These are phyloP conservation scores for Gallinago nigripennis DNA, from an alignment of 2,797 vertebrate genomes.

Conservation along the genomic window DNA sequence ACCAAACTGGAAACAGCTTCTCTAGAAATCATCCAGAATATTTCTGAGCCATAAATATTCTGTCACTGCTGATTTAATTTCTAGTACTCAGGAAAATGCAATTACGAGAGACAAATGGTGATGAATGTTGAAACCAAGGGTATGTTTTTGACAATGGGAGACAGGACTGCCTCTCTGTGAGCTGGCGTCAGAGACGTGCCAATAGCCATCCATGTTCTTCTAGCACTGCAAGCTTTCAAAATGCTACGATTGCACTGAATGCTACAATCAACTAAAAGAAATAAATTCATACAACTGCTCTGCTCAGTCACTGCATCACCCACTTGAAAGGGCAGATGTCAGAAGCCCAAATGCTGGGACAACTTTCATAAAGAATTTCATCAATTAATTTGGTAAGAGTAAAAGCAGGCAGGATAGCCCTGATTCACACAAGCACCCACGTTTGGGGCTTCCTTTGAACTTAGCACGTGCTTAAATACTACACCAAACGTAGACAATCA, in stretches of 20 bases:
- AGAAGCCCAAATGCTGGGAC: not conserved
- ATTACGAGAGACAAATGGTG: conserved; percentile 31
- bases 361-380: not conserved
- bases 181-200: not conserved
- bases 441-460: not conserved
- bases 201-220: not conserved
- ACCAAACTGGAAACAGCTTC: conserved; percentile 53
- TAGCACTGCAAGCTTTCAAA: not conserved
- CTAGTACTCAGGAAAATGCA: conserved; percentile 40
- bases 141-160: conserved; percentile 16
- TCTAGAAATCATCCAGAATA: conserved; percentile 42
- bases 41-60: conserved; percentile 51
- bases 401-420: not conserved
- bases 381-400: not conserved
- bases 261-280: not conserved
- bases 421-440: not conserved
- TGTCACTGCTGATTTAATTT: conserved; percentile 42
- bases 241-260: not conserved
- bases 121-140: conserved; percentile 31
- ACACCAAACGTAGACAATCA: not conserved
- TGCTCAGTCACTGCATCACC: not conserved
- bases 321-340: not conserved
- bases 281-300: not conserved
- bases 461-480: not conserved
- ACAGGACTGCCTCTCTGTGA: not conserved